Evolutionary conservation across 2,797 vertebrate species (phyloP), one percentile per base, ranked within the genome.

Genomic region (Trachurus trachurus): DNA sequence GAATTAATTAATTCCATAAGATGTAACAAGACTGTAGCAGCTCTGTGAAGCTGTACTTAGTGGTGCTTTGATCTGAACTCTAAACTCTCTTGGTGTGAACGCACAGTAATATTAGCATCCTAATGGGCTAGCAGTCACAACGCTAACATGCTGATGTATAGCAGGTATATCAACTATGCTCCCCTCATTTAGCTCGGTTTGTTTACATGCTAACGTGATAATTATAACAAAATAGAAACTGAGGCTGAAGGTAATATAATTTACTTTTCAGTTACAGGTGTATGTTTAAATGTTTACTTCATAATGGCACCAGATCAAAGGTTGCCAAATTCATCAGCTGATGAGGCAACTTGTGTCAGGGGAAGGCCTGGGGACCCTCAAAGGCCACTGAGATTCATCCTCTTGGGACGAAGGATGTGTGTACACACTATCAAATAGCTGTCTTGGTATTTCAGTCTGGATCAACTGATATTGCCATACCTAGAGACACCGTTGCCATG

Each of bases 41-140:
- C 19, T 67, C 12, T 58, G n/a, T 45, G 17, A 60, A 47, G 52
- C 16, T 81, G 42, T 31, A 17, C 26, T 60, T 9, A 11, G 31
- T 4, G 10, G 21, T 47, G 26, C 19, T 68, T 6, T 60, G 53
- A 68, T 42, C 19, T 12, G 45, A 60, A 63, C 54, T 16, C n/a
- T 76, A n/a, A n/a, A n/a, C n/a, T n/a, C n/a, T n/a, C n/a, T n/a
- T n/a, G n/a, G n/a, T n/a, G n/a, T n/a, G n/a, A n/a, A n/a, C n/a
- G n/a, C n/a, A n/a, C n/a, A n/a, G n/a, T n/a, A 52, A 61, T 16
- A 45, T 39, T 17, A 22, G 10, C 8, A 39, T 53, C 12, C 19
- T 45, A 63, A 50, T 9, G 47, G 29, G 45, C 5, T 16, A 5
- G 16, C 21, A 53, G 12, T 6, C 21, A 15, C 52, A 26, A 12